Evolutionary conservation across 2,797 vertebrate species (phyloP).

Genomic region (Sebastes itinus): DNA sequence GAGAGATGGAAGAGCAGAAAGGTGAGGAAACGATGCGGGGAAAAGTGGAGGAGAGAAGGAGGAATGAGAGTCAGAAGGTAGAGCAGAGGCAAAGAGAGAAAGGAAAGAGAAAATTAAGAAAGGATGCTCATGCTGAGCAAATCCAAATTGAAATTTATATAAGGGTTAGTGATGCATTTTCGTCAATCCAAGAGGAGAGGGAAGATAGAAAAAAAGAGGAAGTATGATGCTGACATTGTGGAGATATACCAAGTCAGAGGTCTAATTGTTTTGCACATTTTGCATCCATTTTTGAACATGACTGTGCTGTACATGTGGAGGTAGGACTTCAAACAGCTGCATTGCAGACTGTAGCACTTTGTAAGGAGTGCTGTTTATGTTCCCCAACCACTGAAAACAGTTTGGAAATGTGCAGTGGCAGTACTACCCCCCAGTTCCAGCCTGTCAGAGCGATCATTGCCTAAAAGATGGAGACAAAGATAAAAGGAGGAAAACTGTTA

Average conservation of each 20-base stretch:
- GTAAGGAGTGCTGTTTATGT: constrained; percentile 1
- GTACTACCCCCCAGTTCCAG: constrained; percentile 1
- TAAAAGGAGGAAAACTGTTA: constrained; percentile 13
- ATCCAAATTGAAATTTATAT: background rate
- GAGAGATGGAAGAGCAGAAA: background rate
- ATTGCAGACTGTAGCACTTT: background rate
- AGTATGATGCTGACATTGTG: background rate
- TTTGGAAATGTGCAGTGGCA: constrained; percentile 28
- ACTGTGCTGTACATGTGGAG: background rate
- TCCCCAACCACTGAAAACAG: background rate
- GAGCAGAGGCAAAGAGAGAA: background rate
- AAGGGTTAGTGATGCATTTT: background rate
- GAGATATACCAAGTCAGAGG: background rate
- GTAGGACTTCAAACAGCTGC: background rate
- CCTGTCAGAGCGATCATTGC: constrained; percentile 21
- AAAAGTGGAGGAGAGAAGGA: background rate
- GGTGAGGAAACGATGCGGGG: background rate
- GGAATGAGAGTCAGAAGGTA: background rate
- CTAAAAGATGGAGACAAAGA: constrained; percentile 18
- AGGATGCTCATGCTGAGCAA: background rate
- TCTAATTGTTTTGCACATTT: background rate
- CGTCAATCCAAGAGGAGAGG: background rate
- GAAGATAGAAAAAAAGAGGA: background rate
- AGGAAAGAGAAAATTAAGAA: background rate
- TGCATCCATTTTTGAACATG: background rate